phyloP scores from a whole-genome alignment of 2,888 invertebrate species.

The Spilosoma lubricipeda region DNA sequence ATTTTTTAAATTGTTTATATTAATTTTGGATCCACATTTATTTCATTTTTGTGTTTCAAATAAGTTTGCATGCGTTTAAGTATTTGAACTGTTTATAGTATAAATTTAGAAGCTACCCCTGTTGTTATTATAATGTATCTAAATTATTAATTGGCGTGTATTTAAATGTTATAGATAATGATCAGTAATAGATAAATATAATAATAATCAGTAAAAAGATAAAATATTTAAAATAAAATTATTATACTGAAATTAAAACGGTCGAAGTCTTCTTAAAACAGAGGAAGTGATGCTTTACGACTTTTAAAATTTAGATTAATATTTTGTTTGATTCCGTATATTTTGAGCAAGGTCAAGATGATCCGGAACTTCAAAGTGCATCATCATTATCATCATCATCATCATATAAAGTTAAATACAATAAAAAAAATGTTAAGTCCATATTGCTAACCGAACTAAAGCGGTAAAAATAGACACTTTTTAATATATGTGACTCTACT shows the following conservation, averaged over 20 bases:
- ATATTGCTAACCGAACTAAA: not conserved
- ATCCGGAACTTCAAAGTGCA: not conserved
- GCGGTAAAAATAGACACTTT: not conserved
- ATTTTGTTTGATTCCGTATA: not conserved
- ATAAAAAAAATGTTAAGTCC: too few relatives aligned
- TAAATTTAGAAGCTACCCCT: not conserved
- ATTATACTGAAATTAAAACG: not conserved
- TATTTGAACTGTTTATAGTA: not conserved
- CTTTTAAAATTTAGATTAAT: slow-evolving; percentile 8
- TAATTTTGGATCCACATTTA: slow-evolving; percentile 12
- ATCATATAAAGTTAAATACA: too few relatives aligned
- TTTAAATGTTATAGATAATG: not conserved
- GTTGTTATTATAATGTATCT: not conserved
- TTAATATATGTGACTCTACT: too few relatives aligned
- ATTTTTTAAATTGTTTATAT: slow-evolving; percentile 29
- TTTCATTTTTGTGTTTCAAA: slow-evolving; percentile 26
- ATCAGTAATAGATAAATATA: too few relatives aligned
- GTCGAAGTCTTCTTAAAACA: not conserved
- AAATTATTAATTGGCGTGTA: not conserved
- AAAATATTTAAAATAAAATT: not conserved
- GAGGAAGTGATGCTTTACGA: slow-evolving; percentile 2
- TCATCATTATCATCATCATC: too few relatives aligned
- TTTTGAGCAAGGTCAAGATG: not conserved
- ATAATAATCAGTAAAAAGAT: too few relatives aligned
- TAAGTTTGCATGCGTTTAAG: slow-evolving; percentile 13